These are phyloP conservation scores for Felis catus DNA, from an alignment of 2,113 vertebrate species.

Conservation along the genomic window F.catus_Fca126_mat1.0 CM031413.1:81019001-81019500, in stretches of 20 bases:
- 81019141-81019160: not conserved
- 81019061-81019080: not conserved
- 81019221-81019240: constrained; percentile 13
- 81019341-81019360: not conserved
- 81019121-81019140: not conserved
- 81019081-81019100: not conserved
- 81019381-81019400: not conserved
- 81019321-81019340: not conserved
- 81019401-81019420: not conserved
- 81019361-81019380: not conserved
- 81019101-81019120: not conserved
- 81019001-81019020: not conserved
- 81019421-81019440: not conserved
- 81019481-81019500: constrained; percentile 5
- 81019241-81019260: not conserved
- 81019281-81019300: not conserved
- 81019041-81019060: not conserved
- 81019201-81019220: not conserved
- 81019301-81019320: not conserved
- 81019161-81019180: not conserved
- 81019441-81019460: not conserved
- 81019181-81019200: not conserved
- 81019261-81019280: not conserved
- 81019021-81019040: not conserved
- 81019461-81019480: constrained; percentile 7